These are phyloP conservation scores for Cosmopolites sordidus DNA, from an alignment of 2,888 invertebrate genomes.

Conservation along the genomic window DNA sequence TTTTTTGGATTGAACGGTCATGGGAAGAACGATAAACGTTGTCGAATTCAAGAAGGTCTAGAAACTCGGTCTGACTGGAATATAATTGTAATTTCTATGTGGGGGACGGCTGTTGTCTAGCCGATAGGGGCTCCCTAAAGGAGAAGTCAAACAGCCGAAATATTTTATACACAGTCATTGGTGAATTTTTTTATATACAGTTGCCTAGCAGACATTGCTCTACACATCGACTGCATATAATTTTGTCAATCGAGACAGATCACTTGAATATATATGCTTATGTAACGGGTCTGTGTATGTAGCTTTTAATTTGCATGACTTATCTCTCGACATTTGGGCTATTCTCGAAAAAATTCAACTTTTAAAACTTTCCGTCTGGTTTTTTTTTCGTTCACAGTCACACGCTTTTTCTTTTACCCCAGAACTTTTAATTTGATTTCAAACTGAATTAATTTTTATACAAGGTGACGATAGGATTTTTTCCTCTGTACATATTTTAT, in stretches of 20 bases:
- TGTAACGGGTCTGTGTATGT: constrained; percentile 12
- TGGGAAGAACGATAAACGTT: constrained; percentile 21
- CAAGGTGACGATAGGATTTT: too few species aligned
- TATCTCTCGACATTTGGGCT: too few species aligned
- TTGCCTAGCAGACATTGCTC: constrained; percentile 31
- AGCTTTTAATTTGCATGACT: constrained; percentile 11
- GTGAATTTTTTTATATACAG: constrained; percentile 39
- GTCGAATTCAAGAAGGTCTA: constrained; percentile 38
- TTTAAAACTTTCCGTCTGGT: too few species aligned
- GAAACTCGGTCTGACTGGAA: constrained; percentile 39
- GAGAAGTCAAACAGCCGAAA: constrained; percentile 40
- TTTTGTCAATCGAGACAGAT: background rate
- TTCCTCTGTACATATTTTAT: too few species aligned
- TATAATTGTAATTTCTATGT: constrained; percentile 41
- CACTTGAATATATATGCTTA: constrained; percentile 4
- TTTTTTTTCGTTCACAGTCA: too few species aligned
- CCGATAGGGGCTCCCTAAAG: constrained; percentile 40
- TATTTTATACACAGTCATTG: constrained; percentile 41
- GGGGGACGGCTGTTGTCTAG: constrained; percentile 35
- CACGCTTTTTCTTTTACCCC: too few species aligned
- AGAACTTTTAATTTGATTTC: too few species aligned
- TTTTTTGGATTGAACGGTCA: constrained; percentile 9
- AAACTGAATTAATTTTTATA: too few species aligned
- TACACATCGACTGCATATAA: constrained; percentile 4
- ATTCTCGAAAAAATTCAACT: too few species aligned